Percentiles rank a stretch among this genome's conserved stretches.
Evolutionary conservation across 2,113 vertebrate species (phyloP).

Genomic region (Saccopteryx leptura): DNA sequence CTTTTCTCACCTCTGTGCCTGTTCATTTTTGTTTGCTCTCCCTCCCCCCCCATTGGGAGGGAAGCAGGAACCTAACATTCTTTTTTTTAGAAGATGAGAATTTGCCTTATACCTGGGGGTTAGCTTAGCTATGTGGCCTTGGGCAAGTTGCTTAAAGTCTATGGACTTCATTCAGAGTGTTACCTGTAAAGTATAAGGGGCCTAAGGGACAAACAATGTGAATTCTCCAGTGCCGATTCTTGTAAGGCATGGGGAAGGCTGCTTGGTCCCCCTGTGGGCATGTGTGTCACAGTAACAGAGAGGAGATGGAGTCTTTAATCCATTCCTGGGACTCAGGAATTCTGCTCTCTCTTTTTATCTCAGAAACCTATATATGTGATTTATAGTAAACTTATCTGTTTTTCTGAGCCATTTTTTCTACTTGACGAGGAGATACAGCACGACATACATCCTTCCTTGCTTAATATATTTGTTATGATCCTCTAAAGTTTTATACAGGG

Average conservation of each 20-base stretch:
- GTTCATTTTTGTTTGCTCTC: slow-evolving; percentile 8
- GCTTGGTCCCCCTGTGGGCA: not conserved
- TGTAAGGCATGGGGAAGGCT: not conserved
- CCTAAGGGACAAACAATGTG: not conserved
- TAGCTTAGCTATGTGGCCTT: not conserved
- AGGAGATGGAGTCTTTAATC: not conserved
- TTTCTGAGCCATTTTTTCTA: not conserved
- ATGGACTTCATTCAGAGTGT: not conserved
- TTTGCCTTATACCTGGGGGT: not conserved
- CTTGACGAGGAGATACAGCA: not conserved
- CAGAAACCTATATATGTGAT: not conserved
- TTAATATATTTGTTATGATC: slow-evolving; percentile 10
- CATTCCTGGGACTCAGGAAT: not conserved
- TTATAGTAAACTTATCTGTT: not conserved
- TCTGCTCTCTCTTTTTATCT: not conserved
- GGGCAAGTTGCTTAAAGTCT: not conserved
- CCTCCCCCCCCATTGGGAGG: not conserved
- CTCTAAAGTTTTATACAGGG: not conserved
- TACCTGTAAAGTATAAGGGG: not conserved
- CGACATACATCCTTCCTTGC: not conserved
- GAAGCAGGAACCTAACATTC: not conserved
- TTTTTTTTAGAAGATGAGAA: slow-evolving; percentile 12
- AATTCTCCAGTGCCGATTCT: not conserved
- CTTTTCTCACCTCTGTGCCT: not conserved
- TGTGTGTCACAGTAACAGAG: not conserved